Conservation (phyloP, 2,797 vertebrate genomes). For the Numenius phaeopus region DNA sequence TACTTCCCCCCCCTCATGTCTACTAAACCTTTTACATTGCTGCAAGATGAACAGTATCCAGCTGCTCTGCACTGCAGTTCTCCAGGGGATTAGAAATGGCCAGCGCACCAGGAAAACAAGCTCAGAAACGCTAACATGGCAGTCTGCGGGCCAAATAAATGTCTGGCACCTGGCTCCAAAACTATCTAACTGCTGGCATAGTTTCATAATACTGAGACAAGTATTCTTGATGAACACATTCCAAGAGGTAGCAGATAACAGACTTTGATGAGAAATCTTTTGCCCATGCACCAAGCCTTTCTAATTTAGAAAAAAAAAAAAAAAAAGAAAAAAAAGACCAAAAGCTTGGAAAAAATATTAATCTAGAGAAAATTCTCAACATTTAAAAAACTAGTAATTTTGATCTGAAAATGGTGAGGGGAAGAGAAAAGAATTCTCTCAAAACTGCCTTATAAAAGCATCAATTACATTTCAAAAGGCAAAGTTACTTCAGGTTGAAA, state of each 20-base stretch:
- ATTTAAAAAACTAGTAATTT: not conserved
- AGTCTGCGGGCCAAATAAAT: not conserved
- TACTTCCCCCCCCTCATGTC: fast-evolving
- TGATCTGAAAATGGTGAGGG: not conserved
- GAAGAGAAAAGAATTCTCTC: not conserved
- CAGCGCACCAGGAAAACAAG: not conserved
- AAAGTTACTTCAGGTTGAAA: not conserved
- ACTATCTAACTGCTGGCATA: not conserved
- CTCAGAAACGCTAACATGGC: not conserved
- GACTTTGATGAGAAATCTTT: not conserved
- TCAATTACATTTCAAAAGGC: not conserved
- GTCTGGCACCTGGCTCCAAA: not conserved
- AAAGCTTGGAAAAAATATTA: not conserved
- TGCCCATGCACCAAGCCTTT: not conserved
- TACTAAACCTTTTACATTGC: fast-evolving
- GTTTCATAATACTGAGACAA: not conserved
- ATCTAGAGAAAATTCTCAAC: not conserved
- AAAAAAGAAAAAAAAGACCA: not conserved
- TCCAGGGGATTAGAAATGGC: not conserved
- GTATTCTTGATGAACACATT: not conserved
- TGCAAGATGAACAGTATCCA: not conserved
- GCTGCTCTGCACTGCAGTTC: not conserved
- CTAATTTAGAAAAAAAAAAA: not conserved
- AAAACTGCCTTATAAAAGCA: not conserved
- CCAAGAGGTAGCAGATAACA: not conserved